These are phyloP conservation scores for Natator depressus DNA, from an alignment of 2,113 vertebrate species.

Conservation along the genomic window DNA sequence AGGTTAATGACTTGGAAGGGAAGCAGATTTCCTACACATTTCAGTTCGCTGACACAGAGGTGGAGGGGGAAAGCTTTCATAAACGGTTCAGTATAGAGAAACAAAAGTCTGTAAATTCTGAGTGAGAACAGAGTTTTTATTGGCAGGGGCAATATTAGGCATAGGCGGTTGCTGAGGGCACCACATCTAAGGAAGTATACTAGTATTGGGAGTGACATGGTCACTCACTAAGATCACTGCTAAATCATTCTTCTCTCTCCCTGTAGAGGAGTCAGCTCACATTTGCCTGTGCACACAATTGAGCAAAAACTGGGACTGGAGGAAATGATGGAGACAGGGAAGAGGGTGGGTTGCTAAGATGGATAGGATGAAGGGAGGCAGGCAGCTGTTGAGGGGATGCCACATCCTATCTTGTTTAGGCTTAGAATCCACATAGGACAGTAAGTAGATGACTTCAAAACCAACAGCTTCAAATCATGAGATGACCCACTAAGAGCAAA, in stretches of 20 bases:
- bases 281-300: background rate
- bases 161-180: background rate
- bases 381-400: background rate
- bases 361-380: background rate
- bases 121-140: background rate
- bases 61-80: background rate
- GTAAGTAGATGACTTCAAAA: background rate
- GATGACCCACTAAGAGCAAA: background rate
- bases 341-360: background rate
- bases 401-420: background rate
- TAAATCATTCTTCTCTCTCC: background rate
- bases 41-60: background rate
- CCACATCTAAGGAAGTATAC: background rate
- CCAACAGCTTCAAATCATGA: background rate
- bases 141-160: background rate
- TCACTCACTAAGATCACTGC: background rate
- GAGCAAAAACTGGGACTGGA: background rate
- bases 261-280: fast-evolving
- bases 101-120: background rate
- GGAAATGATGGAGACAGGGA: background rate
- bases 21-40: background rate
- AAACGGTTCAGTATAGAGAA: background rate
- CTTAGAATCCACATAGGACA: background rate
- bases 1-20: background rate
- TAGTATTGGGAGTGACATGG: background rate